Evolutionary conservation across 2,888 invertebrate species (phyloP).

Genomic region (Megamerina dolium): DNA sequence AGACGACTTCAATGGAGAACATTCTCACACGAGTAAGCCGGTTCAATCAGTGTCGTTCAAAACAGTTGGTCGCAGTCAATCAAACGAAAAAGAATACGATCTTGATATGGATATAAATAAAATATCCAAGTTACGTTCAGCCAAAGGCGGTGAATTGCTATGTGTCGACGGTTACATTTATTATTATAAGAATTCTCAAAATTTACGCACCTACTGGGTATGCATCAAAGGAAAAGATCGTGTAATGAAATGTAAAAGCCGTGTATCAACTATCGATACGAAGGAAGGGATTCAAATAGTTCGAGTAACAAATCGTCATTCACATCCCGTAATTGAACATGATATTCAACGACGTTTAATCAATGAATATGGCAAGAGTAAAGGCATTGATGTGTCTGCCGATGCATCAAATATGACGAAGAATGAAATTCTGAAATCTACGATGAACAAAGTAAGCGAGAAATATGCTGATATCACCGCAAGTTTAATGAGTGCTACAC

Average conservation of each 20-base stretch:
- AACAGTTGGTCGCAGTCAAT: background rate
- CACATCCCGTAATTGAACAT: slow-evolving; percentile 33
- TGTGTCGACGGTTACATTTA: slow-evolving; percentile 41
- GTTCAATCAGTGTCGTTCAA: too few species aligned
- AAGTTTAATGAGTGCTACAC: too few species aligned
- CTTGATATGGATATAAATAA: slow-evolving; percentile 34
- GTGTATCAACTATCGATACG: slow-evolving; percentile 35
- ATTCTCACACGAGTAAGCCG: too few species aligned
- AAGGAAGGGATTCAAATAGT: slow-evolving; percentile 34
- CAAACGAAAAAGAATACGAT: background rate
- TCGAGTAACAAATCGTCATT: slow-evolving; percentile 35
- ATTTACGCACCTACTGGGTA: slow-evolving; percentile 40
- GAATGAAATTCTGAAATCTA: background rate
- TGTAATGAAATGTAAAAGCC: slow-evolving; percentile 35
- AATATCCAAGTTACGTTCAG: slow-evolving; percentile 38
- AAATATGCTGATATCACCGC: too few species aligned
- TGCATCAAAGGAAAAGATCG: slow-evolving; percentile 40
- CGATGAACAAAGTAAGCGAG: too few species aligned
- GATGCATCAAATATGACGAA: slow-evolving; percentile 34
- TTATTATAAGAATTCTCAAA: slow-evolving; percentile 35
- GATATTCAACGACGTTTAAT: slow-evolving; percentile 38
- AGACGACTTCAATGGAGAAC: too few species aligned
- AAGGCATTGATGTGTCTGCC: too few species aligned
- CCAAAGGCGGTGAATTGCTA: slow-evolving; percentile 40
- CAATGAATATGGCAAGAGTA: too few species aligned